Percentiles rank a stretch among this genome's conserved stretches.
These are phyloP conservation scores for Acrocyrtus sp. DNA, from an alignment of 2,888 invertebrate genomes.

Conservation along the genomic window DNA sequence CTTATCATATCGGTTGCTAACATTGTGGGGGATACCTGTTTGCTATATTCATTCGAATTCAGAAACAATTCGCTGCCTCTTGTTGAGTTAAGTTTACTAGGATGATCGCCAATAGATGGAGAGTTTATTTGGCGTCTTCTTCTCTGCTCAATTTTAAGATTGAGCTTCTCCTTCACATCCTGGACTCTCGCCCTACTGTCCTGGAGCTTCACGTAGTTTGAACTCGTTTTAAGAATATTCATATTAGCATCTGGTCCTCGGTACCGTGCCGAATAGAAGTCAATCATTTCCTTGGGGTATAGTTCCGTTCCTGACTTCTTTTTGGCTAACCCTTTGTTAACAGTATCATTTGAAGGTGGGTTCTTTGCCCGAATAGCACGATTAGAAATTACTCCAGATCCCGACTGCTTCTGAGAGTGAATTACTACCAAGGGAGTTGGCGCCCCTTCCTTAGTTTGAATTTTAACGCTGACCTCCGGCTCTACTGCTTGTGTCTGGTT, in stretches of 20 bases:
- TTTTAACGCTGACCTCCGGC: too few relatives aligned
- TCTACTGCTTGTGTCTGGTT: too few relatives aligned
- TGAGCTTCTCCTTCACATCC: slow-evolving; percentile 27
- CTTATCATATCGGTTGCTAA: too few relatives aligned
- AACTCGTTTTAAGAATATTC: slow-evolving; percentile 24
- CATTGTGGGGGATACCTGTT: too few relatives aligned
- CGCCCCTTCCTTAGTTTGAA: too few relatives aligned
- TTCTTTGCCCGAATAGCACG: too few relatives aligned
- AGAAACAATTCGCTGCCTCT: too few relatives aligned
- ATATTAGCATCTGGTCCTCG: slow-evolving; percentile 21
- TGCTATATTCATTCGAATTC: too few relatives aligned
- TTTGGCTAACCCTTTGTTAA: neutral
- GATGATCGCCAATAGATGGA: slow-evolving; percentile 16
- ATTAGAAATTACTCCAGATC: too few relatives aligned
- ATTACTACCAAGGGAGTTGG: too few relatives aligned
- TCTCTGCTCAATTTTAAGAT: neutral
- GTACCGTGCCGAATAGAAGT: slow-evolving; percentile 14
- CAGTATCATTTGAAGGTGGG: too few relatives aligned
- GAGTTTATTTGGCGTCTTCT: neutral
- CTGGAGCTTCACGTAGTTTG: slow-evolving; percentile 2
- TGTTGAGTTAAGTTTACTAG: slow-evolving; percentile 5
- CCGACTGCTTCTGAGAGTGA: too few relatives aligned
- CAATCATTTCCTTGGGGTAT: slow-evolving; percentile 21
- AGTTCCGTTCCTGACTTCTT: slow-evolving; percentile 9
- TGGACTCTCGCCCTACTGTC: slow-evolving; percentile 2